Base-by-base conservation (phyloP, 1,140 invertebrate genomes). In the Bombus terrestris region DNA sequence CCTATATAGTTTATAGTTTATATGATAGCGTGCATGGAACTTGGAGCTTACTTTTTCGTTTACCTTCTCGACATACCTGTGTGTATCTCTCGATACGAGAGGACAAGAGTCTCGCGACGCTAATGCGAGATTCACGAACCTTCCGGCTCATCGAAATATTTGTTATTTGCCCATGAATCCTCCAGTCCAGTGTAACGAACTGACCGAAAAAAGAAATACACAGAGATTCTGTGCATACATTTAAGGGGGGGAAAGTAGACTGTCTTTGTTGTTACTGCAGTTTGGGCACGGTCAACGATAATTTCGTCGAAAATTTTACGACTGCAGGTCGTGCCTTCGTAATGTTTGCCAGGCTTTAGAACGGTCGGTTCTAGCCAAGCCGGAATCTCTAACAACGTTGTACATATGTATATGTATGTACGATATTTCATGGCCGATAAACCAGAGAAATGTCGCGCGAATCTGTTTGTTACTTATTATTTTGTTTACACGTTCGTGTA, bases 401-500 rank as follows among this genome's bases (percentile, higher is more conserved):
- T 47, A 15, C 15, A 43, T n/a, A 57, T 62, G 28, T 5, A 13
- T 13, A 53, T 47, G n/a, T 53, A 53, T 53, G 6, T 22, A 53
- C 18, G 18, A 53, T 53, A 53, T 72, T 85, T 62, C 22, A 12
- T 72, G 57, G 80, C 32, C 53, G 59, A 35, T 35, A 59, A 59
- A 88, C 22, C 32, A 64, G 35, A 12, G 28, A 37, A 74, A 88
- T 74, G 37, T 75, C 35, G 79, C 72, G 57, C 18, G 28, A 13
- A 25, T 53, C 35, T n/a, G 8, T 73, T 74, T 64, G 43, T 83
- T 80, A 83, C 76, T 89, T 71, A 66, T 41, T 35, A 68, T 37
- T 86, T 86, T 89, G 66, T 89, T 86, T 86, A 79, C 80, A 53
- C 82, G 79, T 79, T 72, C 64, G 39, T 37, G 3, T 72, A 72